Evolutionary conservation across 2,113 vertebrate species (phyloP), one percentile per base, ranked within the genome.

Genomic region (Prunella fulvescens): DNA sequence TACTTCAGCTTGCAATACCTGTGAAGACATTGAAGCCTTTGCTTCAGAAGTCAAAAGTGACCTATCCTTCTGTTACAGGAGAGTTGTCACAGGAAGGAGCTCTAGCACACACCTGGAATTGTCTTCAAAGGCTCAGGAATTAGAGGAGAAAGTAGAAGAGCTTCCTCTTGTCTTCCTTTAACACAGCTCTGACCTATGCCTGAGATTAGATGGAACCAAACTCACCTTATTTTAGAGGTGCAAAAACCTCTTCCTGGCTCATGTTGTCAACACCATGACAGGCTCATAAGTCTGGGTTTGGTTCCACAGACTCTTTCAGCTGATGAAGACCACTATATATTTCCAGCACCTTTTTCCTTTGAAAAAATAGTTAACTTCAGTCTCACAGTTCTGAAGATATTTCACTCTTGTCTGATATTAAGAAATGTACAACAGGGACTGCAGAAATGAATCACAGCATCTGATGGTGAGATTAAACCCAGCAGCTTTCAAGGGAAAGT

Each of bases 331-430:
- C 65, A 61, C 44, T 71, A 5, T 25, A 1, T 76, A 54, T 87
- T 92, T 84, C 37, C 45, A 86, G 45, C 48, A 81, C n/a, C 39
- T 70, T 91, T 91, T 69, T 81, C 48, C 40, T 76, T 93, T 71
- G 66, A 88, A 96, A 93, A 94, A 93, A 73, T 40, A 95, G 85
- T 91, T 91, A 81, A 82, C 54, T 93, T 57, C 35, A 85, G 66
- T 91, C 77, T 83, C 39, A 13, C 15, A 79, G 83, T 95, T 74
- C 76, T 84, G 84, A 93, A 96, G 73, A 92, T 88, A 95, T 93
- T 93, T 94, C 83, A 70, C 84, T 93, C 31, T 17, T 88, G 71
- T 84, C 82, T 92, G 76, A 90, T 94, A 95, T 95, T 93, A 94
- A 85, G 92, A 94, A 95, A 85, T 0, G 3, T 90, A 85, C 93